A percentile compares a stretch with the other conserved stretches of the same genome.
Conservation (phyloP, 2,888 invertebrate genomes). For the Iselma pallidipennis region DNA sequence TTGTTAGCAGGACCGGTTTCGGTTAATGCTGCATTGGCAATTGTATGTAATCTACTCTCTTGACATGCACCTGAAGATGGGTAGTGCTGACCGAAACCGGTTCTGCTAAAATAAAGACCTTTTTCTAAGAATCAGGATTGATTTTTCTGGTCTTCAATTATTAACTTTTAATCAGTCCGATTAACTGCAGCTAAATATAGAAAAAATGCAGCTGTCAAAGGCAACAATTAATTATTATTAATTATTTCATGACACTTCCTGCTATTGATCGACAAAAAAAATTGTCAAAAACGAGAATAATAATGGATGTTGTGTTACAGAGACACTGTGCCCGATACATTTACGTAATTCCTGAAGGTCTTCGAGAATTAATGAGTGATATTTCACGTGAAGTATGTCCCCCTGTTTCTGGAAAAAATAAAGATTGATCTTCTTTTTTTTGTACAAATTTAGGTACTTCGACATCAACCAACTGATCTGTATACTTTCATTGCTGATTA, state of each 20-base stretch:
- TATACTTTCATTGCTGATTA: slow-evolving; percentile 72
- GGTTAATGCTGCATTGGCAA: no score
- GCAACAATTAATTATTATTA: no score
- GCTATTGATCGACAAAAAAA: neutral
- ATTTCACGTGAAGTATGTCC: slow-evolving; percentile 69
- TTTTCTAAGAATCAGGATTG: no score
- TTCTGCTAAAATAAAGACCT: no score
- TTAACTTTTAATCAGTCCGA: neutral
- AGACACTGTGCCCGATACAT: slow-evolving; percentile 57
- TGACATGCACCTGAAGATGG: no score
- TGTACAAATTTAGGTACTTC: slow-evolving; percentile 63
- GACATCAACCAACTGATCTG: slow-evolving; percentile 66
- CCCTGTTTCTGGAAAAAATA: neutral
- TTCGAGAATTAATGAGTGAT: slow-evolving; percentile 71
- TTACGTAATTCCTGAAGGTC: slow-evolving; percentile 66
- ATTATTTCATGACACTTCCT: no score
- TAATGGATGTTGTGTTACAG: slow-evolving; percentile 50
- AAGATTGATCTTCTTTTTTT: slow-evolving; percentile 3
- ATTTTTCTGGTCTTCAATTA: neutral
- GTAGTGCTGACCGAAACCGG: no score
- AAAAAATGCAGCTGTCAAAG: no score
- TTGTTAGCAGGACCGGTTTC: no score
- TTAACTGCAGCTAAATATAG: no score
- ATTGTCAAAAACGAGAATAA: slow-evolving; percentile 8
- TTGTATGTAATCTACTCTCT: no score